A percentile compares a stretch with the other conserved stretches of the same genome.
These are phyloP conservation scores for Bombus pascuorum DNA, from an alignment of 1,140 invertebrate species.

Conservation along the genomic window DNA sequence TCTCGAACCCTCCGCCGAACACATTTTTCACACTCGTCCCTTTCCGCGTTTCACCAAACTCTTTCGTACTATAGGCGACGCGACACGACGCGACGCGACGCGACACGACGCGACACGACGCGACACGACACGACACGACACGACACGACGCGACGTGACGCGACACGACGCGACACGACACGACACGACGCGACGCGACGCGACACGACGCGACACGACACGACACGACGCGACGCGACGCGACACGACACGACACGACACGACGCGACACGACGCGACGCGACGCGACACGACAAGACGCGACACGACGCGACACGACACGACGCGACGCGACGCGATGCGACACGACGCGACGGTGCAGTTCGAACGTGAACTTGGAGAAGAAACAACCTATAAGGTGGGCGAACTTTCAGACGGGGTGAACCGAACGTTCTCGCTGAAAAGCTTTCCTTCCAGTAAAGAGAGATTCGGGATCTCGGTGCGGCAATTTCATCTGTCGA, in stretches of 20 bases:
- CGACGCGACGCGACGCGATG: not conserved
- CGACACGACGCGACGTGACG: not conserved
- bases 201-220: not conserved
- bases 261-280: not conserved
- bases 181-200: not conserved
- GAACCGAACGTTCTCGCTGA: not conserved
- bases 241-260: not conserved
- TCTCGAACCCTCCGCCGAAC: not conserved
- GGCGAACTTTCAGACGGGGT: not conserved
- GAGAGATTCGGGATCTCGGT: not conserved
- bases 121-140: too few species aligned
- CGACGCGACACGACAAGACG: too few species aligned
- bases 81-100: not conserved
- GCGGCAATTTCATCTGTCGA: constrained; percentile 5
- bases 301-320: not conserved
- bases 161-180: not conserved
- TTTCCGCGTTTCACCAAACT: not conserved
- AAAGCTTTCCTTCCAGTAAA: not conserved
- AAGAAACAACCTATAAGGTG: not conserved
- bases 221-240: too few species aligned
- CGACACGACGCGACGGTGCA: not conserved
- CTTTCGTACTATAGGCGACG: not conserved
- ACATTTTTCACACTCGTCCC: constrained; percentile 24
- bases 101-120: not conserved
- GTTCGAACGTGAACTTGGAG: not conserved